A percentile compares a stretch with the other conserved stretches of the same genome.
Conservation (phyloP, 2,888 invertebrate genomes). For the Chrysodeixis includens region DNA sequence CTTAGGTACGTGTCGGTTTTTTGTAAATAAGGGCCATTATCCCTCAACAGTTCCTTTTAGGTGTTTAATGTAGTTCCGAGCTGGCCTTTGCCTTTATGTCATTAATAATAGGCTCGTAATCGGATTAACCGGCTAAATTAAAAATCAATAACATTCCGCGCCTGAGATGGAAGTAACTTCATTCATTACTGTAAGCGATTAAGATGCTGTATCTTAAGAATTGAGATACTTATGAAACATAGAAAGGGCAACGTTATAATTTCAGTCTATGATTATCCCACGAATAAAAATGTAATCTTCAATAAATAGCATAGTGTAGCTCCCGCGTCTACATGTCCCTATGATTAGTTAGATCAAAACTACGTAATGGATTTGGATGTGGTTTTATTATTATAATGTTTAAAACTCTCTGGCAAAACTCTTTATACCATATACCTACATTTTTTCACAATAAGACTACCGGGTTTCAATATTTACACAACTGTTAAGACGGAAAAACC, state of each 20-base stretch:
- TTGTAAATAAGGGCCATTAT: constrained; percentile 76
- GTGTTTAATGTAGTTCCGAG: constrained; percentile 76
- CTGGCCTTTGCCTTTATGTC: constrained; percentile 73
- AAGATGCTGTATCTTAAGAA: neutral
- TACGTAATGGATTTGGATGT: too few relatives aligned
- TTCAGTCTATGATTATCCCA: too few relatives aligned
- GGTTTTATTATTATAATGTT: too few relatives aligned
- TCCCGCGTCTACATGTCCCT: too few relatives aligned
- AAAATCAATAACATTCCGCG: constrained; percentile 75
- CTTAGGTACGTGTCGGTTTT: constrained; percentile 66
- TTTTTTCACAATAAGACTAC: too few relatives aligned
- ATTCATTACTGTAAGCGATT: neutral
- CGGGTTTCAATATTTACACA: neutral
- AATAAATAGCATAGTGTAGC: too few relatives aligned
- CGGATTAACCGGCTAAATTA: constrained; percentile 78
- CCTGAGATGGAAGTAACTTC: constrained; percentile 17
- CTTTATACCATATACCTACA: too few relatives aligned
- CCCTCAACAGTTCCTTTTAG: constrained; percentile 70
- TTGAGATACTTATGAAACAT: neutral
- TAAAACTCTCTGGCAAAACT: too few relatives aligned
- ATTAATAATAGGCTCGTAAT: constrained; percentile 83
- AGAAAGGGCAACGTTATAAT: too few relatives aligned
- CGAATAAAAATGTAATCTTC: too few relatives aligned
- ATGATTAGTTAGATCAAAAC: too few relatives aligned
- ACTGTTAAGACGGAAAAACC: neutral